A percentile compares a stretch with the other conserved stretches of the same genome.
Evolutionary conservation across 1,140 invertebrate genomes (phyloP).

Genomic region (Euura lappo): DNA sequence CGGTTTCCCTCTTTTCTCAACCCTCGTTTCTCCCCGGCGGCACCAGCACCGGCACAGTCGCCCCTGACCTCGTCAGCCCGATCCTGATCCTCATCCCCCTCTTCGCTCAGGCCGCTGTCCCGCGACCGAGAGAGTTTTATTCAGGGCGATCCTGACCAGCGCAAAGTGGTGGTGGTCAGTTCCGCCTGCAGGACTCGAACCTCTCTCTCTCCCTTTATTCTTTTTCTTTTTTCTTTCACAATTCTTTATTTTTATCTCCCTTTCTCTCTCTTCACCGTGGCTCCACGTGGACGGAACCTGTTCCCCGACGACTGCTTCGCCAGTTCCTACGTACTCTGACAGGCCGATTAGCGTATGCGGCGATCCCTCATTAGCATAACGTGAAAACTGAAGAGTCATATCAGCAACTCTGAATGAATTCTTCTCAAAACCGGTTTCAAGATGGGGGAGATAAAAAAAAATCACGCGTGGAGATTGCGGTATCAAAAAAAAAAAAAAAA

Average conservation of each 20-base stretch:
- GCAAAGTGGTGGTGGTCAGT: constrained; percentile 55
- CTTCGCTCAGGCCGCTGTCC: constrained; percentile 25
- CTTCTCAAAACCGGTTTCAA: too few relatives aligned
- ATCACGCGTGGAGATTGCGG: too few relatives aligned
- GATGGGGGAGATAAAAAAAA: too few relatives aligned
- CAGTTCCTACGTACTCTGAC: too few relatives aligned
- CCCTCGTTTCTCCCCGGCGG: constrained; percentile 20
- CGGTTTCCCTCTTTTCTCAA: constrained; percentile 43
- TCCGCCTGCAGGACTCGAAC: constrained; percentile 22
- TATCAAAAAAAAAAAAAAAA: too few relatives aligned
- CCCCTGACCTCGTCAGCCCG: constrained; percentile 26
- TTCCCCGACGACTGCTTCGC: background rate
- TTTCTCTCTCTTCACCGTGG: background rate
- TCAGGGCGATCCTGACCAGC: constrained; percentile 51
- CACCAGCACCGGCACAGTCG: background rate
- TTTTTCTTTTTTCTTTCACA: background rate
- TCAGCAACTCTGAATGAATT: too few relatives aligned
- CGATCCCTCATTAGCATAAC: too few relatives aligned
- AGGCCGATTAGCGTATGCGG: too few relatives aligned
- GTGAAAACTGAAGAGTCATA: too few relatives aligned
- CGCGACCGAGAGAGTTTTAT: constrained; percentile 22
- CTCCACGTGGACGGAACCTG: constrained; percentile 7
- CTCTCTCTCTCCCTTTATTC: background rate
- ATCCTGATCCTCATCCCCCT: constrained; percentile 30
- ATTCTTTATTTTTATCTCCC: constrained; percentile 7